Evolutionary conservation across 2,888 invertebrate species (phyloP), one percentile per base, ranked within the genome.

Genomic region (Dysmachus trigonus): DNA sequence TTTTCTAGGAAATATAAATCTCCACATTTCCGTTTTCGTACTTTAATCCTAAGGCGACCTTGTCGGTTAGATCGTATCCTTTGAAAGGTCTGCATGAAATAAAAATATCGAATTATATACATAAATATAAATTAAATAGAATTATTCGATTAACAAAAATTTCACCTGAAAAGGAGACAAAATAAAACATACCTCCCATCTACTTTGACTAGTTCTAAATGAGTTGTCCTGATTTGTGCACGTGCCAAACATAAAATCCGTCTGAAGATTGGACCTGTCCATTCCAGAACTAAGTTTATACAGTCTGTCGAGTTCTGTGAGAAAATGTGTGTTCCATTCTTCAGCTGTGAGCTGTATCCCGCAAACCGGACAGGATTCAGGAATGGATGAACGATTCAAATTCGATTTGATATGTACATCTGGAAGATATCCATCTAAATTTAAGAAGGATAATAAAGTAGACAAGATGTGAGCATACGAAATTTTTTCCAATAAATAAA

Each of bases 51-150:
- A 74, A 95, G 91, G 83, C 96, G 92, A 88, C 95, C 94, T 89
- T 95, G 95, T 88, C 96, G 93, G 91, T 96, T 96, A 85, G 94
- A 94, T 89, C 95, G 94, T 88, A 95, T 95, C 89, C 95, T 92
- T 90, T 95, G 94, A 91, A 95, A 96, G 72, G 95, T 95, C 92
- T 92, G 81, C 4, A 7, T 33, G 18, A 7, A 18, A n/a, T n/a
- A n/a, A 1, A n/a, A 47, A 31, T 4, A 33, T 6, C n/a, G n/a
- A 13, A 33, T 73, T 31, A 2, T n/a, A 31, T 8, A 33, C 1
- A 33, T 74, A 41, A 38, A 13, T 35, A 38, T 41, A 41, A 41
- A 41, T 41, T 13, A 41, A 41, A 41, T 3, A 0, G 3, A 41
- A 41, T 41, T 13, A 13, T 41, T 7, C 10, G 3, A 41, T 41